A percentile compares a stretch with the other conserved stretches of the same genome.
phyloP scores from a whole-genome alignment of 2,113 vertebrate genomes.

The Oryzias melastigma region DNA sequence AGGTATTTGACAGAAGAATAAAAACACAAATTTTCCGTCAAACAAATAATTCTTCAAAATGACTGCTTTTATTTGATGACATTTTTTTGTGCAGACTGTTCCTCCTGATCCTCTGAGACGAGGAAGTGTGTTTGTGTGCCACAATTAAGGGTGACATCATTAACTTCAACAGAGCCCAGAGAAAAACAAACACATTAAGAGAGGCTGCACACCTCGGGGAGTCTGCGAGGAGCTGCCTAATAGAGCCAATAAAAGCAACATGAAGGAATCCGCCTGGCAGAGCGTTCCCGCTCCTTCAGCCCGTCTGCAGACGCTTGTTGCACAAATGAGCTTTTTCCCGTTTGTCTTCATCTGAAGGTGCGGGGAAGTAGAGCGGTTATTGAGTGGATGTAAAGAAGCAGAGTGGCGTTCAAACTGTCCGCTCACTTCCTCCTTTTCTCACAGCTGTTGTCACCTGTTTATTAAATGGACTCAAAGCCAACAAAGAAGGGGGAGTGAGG shows the following conservation, averaged over 20 bases:
- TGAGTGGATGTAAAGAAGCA: background rate
- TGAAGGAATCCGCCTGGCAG: conserved; percentile 39
- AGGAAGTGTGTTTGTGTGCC: conserved; percentile 23
- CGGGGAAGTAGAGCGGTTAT: conserved; percentile 7
- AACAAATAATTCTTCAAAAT: too few relatives aligned
- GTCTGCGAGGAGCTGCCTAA: conserved; percentile 35
- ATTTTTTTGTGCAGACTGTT: conserved; percentile 5
- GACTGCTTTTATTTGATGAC: background rate
- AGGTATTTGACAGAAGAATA: too few relatives aligned
- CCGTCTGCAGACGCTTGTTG: conserved; percentile 17
- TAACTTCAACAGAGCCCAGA: conserved; percentile 57
- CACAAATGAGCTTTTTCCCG: conserved; percentile 24
- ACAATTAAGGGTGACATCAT: conserved; percentile 62
- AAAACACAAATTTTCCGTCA: background rate
- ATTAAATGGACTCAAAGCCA: too few relatives aligned
- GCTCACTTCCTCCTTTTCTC: too few relatives aligned
- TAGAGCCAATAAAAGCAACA: conserved; percentile 49
- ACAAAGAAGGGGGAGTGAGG: too few relatives aligned
- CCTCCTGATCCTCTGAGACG: conserved; percentile 31
- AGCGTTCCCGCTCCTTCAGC: conserved; percentile 1
- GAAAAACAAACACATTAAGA: conserved; percentile 68
- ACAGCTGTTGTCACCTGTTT: too few relatives aligned
- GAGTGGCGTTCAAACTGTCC: background rate
- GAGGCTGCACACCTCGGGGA: conserved; percentile 40
- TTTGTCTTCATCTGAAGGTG: conserved; percentile 11